Conservation (phyloP, 2,113 vertebrate genomes). For the Chascanopsetta lugubris region DNA sequence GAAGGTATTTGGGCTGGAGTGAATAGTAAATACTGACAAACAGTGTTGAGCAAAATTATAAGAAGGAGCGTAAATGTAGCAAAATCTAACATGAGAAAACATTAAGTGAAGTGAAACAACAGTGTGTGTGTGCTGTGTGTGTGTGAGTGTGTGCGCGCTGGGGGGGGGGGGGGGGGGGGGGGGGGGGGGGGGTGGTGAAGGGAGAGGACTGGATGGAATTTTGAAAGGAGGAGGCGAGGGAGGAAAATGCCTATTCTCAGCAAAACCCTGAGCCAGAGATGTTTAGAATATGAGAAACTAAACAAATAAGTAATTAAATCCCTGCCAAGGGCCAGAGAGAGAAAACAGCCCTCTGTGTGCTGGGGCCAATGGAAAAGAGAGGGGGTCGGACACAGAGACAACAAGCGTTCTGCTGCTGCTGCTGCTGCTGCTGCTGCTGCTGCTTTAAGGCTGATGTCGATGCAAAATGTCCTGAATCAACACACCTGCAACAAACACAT, state of each 20-base stretch:
- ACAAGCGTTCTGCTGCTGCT: slow-evolving; percentile 14
- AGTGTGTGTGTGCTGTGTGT: too few species aligned
- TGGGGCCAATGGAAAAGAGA: slow-evolving; percentile 53
- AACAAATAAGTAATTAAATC: slow-evolving; percentile 76
- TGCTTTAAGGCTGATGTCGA: not conserved
- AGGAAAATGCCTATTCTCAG: slow-evolving; percentile 62
- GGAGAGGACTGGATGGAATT: slow-evolving; percentile 61
- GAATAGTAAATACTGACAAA: slow-evolving; percentile 45
- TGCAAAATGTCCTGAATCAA: slow-evolving; percentile 15
- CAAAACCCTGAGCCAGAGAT: slow-evolving; percentile 54
- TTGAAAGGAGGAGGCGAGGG: slow-evolving; percentile 61
- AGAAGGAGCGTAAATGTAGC: slow-evolving; percentile 24
- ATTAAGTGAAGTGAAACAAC: slow-evolving; percentile 4
- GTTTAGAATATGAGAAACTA: slow-evolving; percentile 71
- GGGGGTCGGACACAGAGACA: slow-evolving; percentile 36
- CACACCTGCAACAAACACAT: not conserved
- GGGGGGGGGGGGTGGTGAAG: slow-evolving; percentile 21
- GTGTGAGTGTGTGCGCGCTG: too few species aligned
- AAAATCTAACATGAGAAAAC: slow-evolving; percentile 15
- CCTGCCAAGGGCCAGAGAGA: slow-evolving; percentile 62
- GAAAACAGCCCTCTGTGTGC: slow-evolving; percentile 56
- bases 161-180: slow-evolving; percentile 33
- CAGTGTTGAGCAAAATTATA: slow-evolving; percentile 19
- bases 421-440: too few species aligned
- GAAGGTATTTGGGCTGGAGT: slow-evolving; percentile 49